A percentile compares a stretch with the other conserved stretches of the same genome.
These are phyloP conservation scores for Orientallactaga sibirica DNA, from an alignment of 2,797 vertebrate genomes.

Conservation along the genomic window DNA sequence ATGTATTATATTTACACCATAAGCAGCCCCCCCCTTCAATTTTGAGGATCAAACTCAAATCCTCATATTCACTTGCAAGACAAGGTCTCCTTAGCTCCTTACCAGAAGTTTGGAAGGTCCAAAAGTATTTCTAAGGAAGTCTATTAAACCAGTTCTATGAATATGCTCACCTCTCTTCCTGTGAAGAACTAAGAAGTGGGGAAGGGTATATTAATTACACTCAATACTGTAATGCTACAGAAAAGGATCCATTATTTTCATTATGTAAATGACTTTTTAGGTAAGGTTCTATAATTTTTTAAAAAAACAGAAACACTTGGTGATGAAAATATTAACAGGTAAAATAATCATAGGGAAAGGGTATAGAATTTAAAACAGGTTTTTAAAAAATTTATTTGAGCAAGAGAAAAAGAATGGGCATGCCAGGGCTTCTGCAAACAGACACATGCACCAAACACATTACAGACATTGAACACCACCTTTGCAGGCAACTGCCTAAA, in stretches of 20 bases:
- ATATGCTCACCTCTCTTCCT: not conserved
- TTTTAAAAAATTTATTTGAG: no score
- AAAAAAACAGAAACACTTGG: not conserved
- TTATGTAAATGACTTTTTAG: constrained; percentile 29
- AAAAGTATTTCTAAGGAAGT: constrained; percentile 32
- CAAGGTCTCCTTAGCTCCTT: not conserved
- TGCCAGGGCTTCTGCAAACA: no score
- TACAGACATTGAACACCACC: no score
- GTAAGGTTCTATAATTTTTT: constrained; percentile 18
- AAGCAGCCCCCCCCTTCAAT: no score
- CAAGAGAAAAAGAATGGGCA: no score
- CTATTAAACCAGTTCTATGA: constrained; percentile 9
- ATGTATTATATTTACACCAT: no score
- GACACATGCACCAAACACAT: no score
- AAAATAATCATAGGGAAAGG: constrained; percentile 21
- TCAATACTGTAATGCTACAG: constrained; percentile 26
- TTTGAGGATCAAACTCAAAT: no score
- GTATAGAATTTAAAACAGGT: constrained; percentile 25
- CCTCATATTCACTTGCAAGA: no score
- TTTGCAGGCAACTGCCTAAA: no score
- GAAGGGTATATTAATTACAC: not conserved
- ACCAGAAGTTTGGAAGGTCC: constrained; percentile 41
- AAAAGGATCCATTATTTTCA: constrained; percentile 30
- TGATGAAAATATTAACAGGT: constrained; percentile 12
- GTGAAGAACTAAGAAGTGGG: not conserved